Evolutionary conservation across 1,140 invertebrate genomes (phyloP).

Genomic region (Drosophila aff.): DNA sequence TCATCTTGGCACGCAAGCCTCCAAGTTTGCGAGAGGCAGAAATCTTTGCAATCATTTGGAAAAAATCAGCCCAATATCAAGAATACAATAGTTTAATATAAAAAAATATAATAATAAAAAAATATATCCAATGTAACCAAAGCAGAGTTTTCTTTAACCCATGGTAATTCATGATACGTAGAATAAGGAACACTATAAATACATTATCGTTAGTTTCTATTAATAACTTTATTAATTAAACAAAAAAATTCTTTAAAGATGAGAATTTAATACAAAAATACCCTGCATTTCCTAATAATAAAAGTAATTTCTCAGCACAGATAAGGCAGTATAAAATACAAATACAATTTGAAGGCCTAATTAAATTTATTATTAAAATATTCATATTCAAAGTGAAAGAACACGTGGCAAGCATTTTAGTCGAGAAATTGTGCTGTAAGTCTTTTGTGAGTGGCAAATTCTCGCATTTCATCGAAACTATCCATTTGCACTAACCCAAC

Average conservation of each 20-base stretch:
- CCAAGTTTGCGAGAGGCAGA: slow-evolving; percentile 1
- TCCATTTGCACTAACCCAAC: slow-evolving; percentile 1
- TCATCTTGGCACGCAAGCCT: slow-evolving; percentile 32
- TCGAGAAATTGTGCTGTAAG: background rate
- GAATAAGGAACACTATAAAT: background rate
- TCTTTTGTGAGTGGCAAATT: slow-evolving; percentile 15
- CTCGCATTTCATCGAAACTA: slow-evolving; percentile 15
- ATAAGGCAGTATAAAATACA: background rate
- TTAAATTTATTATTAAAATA: background rate
- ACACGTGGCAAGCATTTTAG: background rate
- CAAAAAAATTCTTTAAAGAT: no score
- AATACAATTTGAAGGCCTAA: background rate
- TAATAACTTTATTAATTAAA: no score
- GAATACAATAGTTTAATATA: background rate
- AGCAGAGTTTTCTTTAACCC: no score
- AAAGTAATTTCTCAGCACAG: background rate
- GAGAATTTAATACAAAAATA: background rate
- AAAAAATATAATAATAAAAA: no score
- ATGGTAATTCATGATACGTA: background rate
- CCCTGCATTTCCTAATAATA: background rate
- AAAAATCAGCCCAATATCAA: no score
- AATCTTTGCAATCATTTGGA: background rate
- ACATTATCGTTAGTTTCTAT: background rate
- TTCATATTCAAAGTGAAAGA: background rate
- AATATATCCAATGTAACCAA: no score